Conservation (phyloP, 2,888 invertebrate species). For the Toxonevra muliebris region DNA sequence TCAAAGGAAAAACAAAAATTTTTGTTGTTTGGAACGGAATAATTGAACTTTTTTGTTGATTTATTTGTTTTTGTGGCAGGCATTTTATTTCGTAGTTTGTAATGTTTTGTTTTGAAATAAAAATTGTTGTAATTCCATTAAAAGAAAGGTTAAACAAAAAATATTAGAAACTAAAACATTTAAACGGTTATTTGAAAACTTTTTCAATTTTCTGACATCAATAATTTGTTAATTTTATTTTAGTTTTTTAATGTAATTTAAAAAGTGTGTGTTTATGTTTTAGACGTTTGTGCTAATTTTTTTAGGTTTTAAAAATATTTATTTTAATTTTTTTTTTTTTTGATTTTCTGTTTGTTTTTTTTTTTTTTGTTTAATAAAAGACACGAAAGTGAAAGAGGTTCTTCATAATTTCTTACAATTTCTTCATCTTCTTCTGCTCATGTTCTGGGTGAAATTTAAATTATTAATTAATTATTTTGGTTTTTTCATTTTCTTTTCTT, state of each 20-base stretch:
- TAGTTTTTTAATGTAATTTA: constrained; percentile 12
- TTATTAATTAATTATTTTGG: constrained; percentile 35
- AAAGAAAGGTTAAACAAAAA: no score
- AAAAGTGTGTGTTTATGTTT: constrained; percentile 29
- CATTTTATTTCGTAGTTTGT: constrained; percentile 62
- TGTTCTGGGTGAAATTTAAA: constrained; percentile 16
- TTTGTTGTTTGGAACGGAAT: constrained; percentile 46
- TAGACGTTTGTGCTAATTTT: constrained; percentile 31
- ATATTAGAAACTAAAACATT: no score
- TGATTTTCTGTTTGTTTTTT: constrained; percentile 40
- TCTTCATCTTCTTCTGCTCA: constrained; percentile 35
- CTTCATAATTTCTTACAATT: constrained; percentile 41
- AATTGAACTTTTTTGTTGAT: constrained; percentile 48
- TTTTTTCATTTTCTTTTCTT: constrained; percentile 40
- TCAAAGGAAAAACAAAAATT: no score
- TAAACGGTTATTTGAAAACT: no score
- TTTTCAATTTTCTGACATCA: no score
- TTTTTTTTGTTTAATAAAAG: constrained; percentile 55
- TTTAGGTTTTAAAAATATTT: constrained; percentile 32
- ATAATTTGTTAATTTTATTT: no score
- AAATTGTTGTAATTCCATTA: no score
- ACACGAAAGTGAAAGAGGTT: constrained; percentile 66
- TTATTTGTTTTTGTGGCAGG: constrained; percentile 54
- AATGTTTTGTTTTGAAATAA: constrained; percentile 31
- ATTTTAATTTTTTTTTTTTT: constrained; percentile 31